Conservation (phyloP, 1,140 invertebrate species). For the Orussus abietinus region DNA sequence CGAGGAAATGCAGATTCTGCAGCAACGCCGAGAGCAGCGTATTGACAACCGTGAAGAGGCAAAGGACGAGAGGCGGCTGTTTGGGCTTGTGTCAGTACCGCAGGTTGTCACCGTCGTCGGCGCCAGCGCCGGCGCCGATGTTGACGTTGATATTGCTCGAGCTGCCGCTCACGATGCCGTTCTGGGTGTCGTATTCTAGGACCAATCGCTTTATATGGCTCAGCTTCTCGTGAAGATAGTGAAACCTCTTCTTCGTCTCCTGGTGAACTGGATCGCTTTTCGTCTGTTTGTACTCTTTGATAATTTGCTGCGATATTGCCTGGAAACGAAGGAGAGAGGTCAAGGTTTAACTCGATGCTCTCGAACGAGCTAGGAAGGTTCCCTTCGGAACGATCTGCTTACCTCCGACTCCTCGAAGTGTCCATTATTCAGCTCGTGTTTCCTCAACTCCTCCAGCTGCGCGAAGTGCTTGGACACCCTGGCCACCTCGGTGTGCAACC, state of each 20-base stretch:
- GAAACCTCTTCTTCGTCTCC: constrained; percentile 69
- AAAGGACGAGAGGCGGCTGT: constrained; percentile 35
- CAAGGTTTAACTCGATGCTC: too few species aligned
- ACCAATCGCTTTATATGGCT: constrained; percentile 86
- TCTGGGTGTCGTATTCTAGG: constrained; percentile 66
- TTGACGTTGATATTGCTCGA: not conserved
- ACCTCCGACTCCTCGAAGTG: constrained; percentile 55
- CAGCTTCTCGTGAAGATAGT: constrained; percentile 85
- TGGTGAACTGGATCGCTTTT: constrained; percentile 71
- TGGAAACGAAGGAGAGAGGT: constrained; percentile 43
- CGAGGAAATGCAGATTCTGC: constrained; percentile 38
- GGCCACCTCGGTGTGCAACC: constrained; percentile 71
- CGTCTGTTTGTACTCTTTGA: constrained; percentile 74
- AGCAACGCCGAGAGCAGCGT: constrained; percentile 29
- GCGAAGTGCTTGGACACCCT: constrained; percentile 74
- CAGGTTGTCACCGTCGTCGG: constrained; percentile 24
- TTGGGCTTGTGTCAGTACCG: constrained; percentile 50
- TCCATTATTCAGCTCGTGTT: constrained; percentile 48
- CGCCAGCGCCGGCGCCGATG: constrained; percentile 10
- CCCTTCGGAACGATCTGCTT: constrained; percentile 15
- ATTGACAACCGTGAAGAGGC: constrained; percentile 33
- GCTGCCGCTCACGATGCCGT: constrained; percentile 2
- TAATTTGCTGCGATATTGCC: constrained; percentile 71
- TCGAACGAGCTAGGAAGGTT: too few species aligned
- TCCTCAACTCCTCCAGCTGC: constrained; percentile 65